Base-by-base conservation (phyloP, 2,888 invertebrate genomes). In the Ptychoptera albimana region DNA sequence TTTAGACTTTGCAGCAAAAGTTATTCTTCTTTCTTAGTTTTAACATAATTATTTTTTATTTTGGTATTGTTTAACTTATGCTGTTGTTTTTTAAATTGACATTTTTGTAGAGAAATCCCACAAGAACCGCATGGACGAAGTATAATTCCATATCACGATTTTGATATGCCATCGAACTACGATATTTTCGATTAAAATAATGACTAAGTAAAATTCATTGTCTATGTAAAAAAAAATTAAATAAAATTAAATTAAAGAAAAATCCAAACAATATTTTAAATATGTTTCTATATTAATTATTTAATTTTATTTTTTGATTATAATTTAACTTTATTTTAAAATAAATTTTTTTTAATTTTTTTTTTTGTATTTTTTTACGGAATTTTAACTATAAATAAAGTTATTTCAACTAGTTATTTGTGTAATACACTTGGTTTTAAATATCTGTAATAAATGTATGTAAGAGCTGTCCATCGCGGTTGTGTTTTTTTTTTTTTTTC, bases 71-170 rank as follows among this genome's bases (percentile, higher is more conserved):
- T 23, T 23, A 5, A 23, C 23, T 23, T 23, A 23, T 23, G 23
- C 23, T 23, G 40, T 23, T 23, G 23, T 23, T 23, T 23, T 23
- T 23, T 11, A 14, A 41, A 6, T 32, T 39, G 7, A 57, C 55
- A 59, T 59, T 63, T 64, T 75, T 75, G 56, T 75, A 75, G 75
- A 73, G 64, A 64, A 55, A 68, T 74, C 62, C 72, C 71, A 64
- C 69, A 72, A 73, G 75, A 75, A 63, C 23, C 23, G 23, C 74
- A 75, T 57, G 74, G 78, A 66, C 76, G 88, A 67, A 78, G 82
- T 66, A 73, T 87, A 65, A 74, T 88, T 67, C 82, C 81, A 66
- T 89, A 89, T 77, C 79, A 84, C 71, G 89, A 89, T 74, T 76
- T 89, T 72, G 88, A 89, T 73, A 84, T 84, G 66, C 84, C 84